A percentile compares a stretch with the other conserved stretches of the same genome.
phyloP scores from a whole-genome alignment of 2,797 vertebrate genomes.

The Anomalospiza imberbis region DNA sequence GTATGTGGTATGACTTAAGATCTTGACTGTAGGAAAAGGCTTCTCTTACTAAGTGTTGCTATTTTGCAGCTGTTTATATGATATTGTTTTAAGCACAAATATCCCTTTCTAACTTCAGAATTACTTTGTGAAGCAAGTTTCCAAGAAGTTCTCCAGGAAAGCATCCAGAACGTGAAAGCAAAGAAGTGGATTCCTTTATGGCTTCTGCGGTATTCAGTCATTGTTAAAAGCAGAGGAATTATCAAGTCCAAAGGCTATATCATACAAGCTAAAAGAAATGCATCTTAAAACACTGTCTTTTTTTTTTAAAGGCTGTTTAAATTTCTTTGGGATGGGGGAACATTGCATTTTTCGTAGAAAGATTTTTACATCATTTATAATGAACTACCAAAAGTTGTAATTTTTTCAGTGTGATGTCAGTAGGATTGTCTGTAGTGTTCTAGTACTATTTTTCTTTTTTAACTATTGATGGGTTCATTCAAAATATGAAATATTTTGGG shows the following conservation, averaged over 20 bases:
- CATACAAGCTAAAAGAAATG: constrained; percentile 86
- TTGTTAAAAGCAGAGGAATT: constrained; percentile 97
- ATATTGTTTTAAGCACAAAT: constrained; percentile 37
- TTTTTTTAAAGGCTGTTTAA: not conserved
- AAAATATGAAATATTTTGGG: constrained; percentile 33
- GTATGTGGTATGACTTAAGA: not conserved
- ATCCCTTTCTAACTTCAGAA: constrained; percentile 78
- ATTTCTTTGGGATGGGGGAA: not conserved
- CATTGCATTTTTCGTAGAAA: constrained; percentile 3
- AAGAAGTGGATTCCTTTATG: constrained; percentile 89
- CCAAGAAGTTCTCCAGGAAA: constrained; percentile 86
- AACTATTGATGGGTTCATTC: constrained; percentile 36
- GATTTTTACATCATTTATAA: constrained; percentile 36
- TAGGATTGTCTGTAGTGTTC: constrained; percentile 3
- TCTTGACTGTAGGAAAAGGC: not conserved
- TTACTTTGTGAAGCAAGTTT: constrained; percentile 89
- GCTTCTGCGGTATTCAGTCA: constrained; percentile 97
- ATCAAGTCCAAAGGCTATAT: constrained; percentile 99
- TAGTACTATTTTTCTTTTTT: constrained; percentile 40
- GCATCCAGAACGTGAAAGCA: constrained; percentile 76
- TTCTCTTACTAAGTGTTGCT: constrained; percentile 13
- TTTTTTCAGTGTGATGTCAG: constrained; percentile 1
- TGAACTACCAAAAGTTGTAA: constrained; percentile 51
- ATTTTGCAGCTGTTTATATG: constrained; percentile 7
- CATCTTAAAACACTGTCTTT: constrained; percentile 49